These are phyloP conservation scores for Benitochromis conjunctus DNA, from an alignment of 2,113 vertebrate genomes.

Conservation along the genomic window DNA sequence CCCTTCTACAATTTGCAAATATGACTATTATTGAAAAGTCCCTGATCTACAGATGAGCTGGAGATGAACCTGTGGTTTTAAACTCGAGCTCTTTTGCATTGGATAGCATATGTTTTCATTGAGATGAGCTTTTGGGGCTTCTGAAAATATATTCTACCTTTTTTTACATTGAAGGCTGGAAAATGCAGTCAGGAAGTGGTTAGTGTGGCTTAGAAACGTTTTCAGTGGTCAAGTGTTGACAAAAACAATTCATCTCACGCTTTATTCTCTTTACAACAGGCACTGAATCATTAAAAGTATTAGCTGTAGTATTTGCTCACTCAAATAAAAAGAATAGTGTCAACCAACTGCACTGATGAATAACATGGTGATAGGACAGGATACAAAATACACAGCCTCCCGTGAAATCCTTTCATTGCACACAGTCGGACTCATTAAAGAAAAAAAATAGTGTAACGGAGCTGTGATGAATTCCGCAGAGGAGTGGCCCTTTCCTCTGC, in stretches of 20 bases:
- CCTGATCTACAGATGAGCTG: background rate
- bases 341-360: background rate
- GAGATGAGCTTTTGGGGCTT: background rate
- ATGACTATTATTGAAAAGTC: background rate
- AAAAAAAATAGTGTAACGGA: conserved; percentile 29
- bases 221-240: background rate
- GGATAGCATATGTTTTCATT: background rate
- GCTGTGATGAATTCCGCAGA: conserved; percentile 53
- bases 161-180: background rate
- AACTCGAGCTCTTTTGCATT: background rate
- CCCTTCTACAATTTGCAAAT: background rate
- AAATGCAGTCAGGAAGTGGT: background rate
- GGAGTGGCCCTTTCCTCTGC: conserved; percentile 41
- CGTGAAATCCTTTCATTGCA: background rate
- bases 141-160: background rate
- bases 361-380: background rate
- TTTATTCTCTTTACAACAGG: background rate
- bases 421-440: background rate
- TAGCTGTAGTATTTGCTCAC: background rate
- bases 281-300: background rate
- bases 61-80: background rate
- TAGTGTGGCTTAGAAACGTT: background rate
- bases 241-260: background rate
- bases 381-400: background rate
- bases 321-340: background rate